Conservation (phyloP, 2,888 invertebrate species). For the Aporophyla lueneburgensis region DNA sequence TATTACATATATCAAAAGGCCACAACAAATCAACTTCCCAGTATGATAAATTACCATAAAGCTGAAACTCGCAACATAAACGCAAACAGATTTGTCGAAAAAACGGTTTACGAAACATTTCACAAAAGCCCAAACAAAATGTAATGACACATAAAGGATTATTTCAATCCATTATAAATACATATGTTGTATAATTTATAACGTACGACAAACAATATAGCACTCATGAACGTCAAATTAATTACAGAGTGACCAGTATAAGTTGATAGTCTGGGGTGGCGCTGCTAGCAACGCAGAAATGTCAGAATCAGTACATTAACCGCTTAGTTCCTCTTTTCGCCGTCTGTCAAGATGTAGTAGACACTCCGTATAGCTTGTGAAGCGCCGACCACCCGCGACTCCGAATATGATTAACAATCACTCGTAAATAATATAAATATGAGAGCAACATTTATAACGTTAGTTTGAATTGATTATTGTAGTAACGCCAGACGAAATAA, state of each 20-base stretch:
- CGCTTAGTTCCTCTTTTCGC: conserved; percentile 29
- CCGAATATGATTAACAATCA: conserved; percentile 71
- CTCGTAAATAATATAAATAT: conserved; percentile 69
- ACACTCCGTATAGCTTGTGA: conserved; percentile 52
- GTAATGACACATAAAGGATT: conserved; percentile 59
- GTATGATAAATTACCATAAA: conserved; percentile 15
- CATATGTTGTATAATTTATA: conserved; percentile 69
- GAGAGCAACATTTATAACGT: conserved; percentile 53
- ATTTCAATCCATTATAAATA: conserved; percentile 66
- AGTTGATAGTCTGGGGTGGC: conserved; percentile 29
- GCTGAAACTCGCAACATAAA: conserved; percentile 20
- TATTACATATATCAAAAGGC: too few species aligned
- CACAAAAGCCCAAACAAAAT: conserved; percentile 50
- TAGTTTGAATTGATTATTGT: conserved; percentile 65
- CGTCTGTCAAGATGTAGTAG: conserved; percentile 44
- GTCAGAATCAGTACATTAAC: conserved; percentile 25
- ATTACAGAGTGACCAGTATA: conserved; percentile 66
- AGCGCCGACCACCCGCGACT: conserved; percentile 75
- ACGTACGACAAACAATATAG: conserved; percentile 69
- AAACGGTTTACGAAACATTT: conserved; percentile 29
- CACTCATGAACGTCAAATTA: conserved; percentile 76
- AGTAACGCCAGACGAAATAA: conserved; percentile 47
- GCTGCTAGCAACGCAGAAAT: conserved; percentile 17
- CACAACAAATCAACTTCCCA: neutral
- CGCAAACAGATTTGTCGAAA: conserved; percentile 43